These are phyloP conservation scores for Etheostoma nigrum DNA, from an alignment of 2,797 vertebrate genomes.

Conservation along the genomic window DNA sequence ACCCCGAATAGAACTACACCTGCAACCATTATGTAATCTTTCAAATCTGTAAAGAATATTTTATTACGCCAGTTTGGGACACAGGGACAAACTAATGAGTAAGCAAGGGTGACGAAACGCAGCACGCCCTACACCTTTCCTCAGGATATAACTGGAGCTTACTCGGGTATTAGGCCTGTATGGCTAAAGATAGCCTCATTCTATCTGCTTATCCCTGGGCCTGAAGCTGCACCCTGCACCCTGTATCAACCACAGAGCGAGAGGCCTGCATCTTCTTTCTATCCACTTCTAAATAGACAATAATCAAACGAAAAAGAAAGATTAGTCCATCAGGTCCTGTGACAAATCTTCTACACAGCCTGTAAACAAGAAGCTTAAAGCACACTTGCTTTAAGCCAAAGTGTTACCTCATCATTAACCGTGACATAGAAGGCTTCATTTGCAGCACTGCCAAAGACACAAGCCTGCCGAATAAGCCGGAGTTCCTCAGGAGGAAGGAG, in stretches of 20 bases:
- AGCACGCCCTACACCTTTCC: slow-evolving; percentile 44
- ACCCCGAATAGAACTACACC: not conserved
- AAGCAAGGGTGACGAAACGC: slow-evolving; percentile 25
- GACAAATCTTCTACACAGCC: slow-evolving; percentile 1
- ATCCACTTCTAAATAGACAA: slow-evolving; percentile 30
- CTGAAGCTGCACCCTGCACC: slow-evolving; percentile 40
- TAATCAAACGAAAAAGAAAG: slow-evolving; percentile 20
- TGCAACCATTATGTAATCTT: not conserved
- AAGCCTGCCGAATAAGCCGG: slow-evolving; percentile 93
- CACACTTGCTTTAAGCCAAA: slow-evolving; percentile 5
- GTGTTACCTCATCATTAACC: slow-evolving; percentile 93
- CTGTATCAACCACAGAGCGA: slow-evolving; percentile 29
- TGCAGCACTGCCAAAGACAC: slow-evolving; percentile 95
- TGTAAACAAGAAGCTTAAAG: slow-evolving; percentile 45
- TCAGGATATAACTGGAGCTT: slow-evolving; percentile 76
- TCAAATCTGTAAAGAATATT: not conserved
- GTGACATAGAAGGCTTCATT: slow-evolving; percentile 97
- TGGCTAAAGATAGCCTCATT: slow-evolving; percentile 84
- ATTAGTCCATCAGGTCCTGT: slow-evolving; percentile 2
- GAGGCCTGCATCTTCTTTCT: slow-evolving; percentile 24
- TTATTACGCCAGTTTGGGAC: not conserved
- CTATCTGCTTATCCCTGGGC: slow-evolving; percentile 82
- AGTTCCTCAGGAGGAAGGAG: slow-evolving; percentile 95
- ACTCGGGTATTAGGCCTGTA: slow-evolving; percentile 78
- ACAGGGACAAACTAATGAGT: slow-evolving; percentile 46